phyloP scores from a whole-genome alignment of 2,888 invertebrate species.

The Meteorus cinctellus region DNA sequence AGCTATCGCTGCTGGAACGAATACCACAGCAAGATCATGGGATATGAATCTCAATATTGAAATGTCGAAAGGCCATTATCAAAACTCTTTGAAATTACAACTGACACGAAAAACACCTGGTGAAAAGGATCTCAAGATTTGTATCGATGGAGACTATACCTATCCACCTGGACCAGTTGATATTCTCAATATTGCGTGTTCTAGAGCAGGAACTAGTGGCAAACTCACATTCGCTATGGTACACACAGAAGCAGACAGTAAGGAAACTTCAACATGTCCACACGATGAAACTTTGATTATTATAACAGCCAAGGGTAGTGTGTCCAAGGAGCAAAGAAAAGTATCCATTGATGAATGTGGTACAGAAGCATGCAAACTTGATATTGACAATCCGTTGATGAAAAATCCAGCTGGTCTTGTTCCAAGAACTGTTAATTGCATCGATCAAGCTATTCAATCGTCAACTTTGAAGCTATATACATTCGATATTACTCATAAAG shows the following conservation, averaged over 20 bases:
- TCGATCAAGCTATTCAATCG: slow-evolving; percentile 55
- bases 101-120: slow-evolving; percentile 64
- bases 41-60: slow-evolving; percentile 64
- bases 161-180: slow-evolving; percentile 53
- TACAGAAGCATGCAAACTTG: slow-evolving; percentile 57
- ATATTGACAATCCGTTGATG: slow-evolving; percentile 55
- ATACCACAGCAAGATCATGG: slow-evolving; percentile 62
- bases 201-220: slow-evolving; percentile 61
- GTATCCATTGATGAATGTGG: slow-evolving; percentile 52
- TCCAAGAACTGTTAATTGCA: slow-evolving; percentile 60
- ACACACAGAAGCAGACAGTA: slow-evolving; percentile 60
- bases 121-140: slow-evolving; percentile 68
- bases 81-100: slow-evolving; percentile 61
- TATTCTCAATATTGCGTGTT: slow-evolving; percentile 49
- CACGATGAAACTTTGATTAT: slow-evolving; percentile 64
- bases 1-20: slow-evolving; percentile 59
- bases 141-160: slow-evolving; percentile 67
- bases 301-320: slow-evolving; percentile 64
- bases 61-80: slow-evolving; percentile 61
- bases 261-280: slow-evolving; percentile 53
- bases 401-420: slow-evolving; percentile 55
- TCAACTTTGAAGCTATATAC: slow-evolving; percentile 68
- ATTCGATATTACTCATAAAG: slow-evolving; percentile 59
- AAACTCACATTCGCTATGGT: slow-evolving; percentile 64
- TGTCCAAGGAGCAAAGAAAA: slow-evolving; percentile 67